Base-by-base conservation (phyloP, 64 coral and sea anemone species). In the Catalaphyllia jardinei region DNA sequence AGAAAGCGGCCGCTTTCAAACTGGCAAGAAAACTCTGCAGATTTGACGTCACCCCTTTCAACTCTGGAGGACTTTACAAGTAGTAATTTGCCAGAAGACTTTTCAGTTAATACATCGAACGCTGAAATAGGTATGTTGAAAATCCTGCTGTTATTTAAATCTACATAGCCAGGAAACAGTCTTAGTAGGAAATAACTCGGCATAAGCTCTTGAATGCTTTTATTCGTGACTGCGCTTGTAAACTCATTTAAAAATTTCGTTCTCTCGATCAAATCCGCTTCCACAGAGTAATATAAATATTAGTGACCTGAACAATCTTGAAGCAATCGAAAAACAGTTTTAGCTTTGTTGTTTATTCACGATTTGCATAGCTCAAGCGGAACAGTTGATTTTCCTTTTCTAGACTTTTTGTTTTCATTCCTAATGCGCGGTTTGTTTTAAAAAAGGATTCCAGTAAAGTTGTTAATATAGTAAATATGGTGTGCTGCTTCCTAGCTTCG, bases 11-110 rank as follows among this genome's bases (percentile, higher is more conserved):
- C 31, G 8, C 18, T 18, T 85, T 71, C 30, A 2, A 51, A 61
- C 52, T 42, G 62, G 27, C 38, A 13, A 85, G 81, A 71, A 85
- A 85, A 25, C 81, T 64, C 19, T 14, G 22, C 18, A 52, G 38
- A 62, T 4, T 55, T 1, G 31, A 1, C 50, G 24, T 60, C 71
- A 60, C 59, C 90, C 69, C 82, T 92, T 74, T 83, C 69, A 38
- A 86, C 83, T 92, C 75, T 92, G 31, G 83, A 78, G 74, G 84
- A 86, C 67, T 92, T 92, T 87, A 86, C 90, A 31, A 92, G 83
- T 35, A 78, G 73, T 33, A 92, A 75, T 74, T 60, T 92, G 18
- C 79, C 84, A 15, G 83, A 87, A 20, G 83, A 63, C 57, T 29
- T 60, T 54, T 74, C 63, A 55, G 59, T 60, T 50, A 31, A 74